A percentile compares a stretch with the other conserved stretches of the same genome.
Evolutionary conservation across 1,140 invertebrate species (phyloP).

Genomic region (Drosophila watanabei): DNA sequence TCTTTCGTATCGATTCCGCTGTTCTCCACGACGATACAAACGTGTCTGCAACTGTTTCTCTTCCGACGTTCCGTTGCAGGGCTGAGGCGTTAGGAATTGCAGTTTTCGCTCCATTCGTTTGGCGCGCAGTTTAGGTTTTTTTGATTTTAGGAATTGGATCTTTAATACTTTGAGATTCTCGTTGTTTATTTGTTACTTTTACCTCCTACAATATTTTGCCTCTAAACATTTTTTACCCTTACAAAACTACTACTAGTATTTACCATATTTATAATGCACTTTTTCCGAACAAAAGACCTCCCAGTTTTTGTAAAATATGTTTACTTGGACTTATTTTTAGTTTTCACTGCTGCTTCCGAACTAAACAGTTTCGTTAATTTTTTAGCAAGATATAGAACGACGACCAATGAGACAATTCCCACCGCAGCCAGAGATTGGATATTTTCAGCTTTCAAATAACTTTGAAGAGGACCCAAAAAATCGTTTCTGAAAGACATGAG

Average conservation of each 20-base stretch:
- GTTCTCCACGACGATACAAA: conserved; percentile 13
- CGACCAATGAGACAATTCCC: conserved; percentile 19
- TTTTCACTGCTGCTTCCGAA: conserved; percentile 27
- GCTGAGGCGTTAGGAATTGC: conserved; percentile 37
- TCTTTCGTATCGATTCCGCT: conserved; percentile 20
- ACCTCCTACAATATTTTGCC: too few species aligned
- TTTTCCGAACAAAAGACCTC: not conserved
- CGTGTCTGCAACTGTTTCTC: conserved; percentile 11
- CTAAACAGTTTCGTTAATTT: conserved; percentile 25
- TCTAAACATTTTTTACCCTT: not conserved
- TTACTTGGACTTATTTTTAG: conserved; percentile 58
- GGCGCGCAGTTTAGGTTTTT: conserved; percentile 10
- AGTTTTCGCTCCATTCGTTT: not conserved
- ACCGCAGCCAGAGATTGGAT: conserved; percentile 38
- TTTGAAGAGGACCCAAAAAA: conserved; percentile 33
- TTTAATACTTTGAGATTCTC: not conserved
- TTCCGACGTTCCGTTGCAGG: conserved; percentile 1
- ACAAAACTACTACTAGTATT: not conserved
- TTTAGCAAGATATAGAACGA: conserved; percentile 30
- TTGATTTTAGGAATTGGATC: not conserved
- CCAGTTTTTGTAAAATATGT: not conserved
- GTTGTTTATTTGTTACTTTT: not conserved
- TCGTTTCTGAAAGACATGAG: conserved; percentile 49
- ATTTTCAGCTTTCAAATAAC: conserved; percentile 32
- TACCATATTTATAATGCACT: not conserved